These are phyloP conservation scores for Paracyclopina nana DNA, from an alignment of 1,140 invertebrate genomes.

Conservation along the genomic window DNA sequence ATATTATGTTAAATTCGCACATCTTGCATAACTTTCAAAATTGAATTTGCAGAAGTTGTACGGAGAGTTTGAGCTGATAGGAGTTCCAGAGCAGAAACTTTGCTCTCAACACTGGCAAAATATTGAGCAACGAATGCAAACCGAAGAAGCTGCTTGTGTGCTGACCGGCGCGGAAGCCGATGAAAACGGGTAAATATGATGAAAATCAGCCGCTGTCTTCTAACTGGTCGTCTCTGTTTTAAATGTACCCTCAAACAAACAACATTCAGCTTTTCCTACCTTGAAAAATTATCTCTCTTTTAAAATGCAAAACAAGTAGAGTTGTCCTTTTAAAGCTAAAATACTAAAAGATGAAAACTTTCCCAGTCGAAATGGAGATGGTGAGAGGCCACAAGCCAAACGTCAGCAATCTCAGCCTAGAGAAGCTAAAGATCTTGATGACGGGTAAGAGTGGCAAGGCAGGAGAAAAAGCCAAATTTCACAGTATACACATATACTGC, in stretches of 20 bases:
- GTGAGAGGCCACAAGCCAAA: too few relatives aligned
- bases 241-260: not conserved
- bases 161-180: conserved; percentile 40
- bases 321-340: not conserved
- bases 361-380: too few relatives aligned
- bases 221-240: not conserved
- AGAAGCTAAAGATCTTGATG: too few relatives aligned
- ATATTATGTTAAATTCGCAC: too few relatives aligned
- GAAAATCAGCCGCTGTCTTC: not conserved
- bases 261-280: not conserved
- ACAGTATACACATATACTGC: too few relatives aligned
- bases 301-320: not conserved
- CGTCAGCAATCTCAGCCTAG: too few relatives aligned
- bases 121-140: conserved; percentile 77
- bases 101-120: conserved; percentile 90
- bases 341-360: not conserved
- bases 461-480: too few relatives aligned
- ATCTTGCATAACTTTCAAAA: not conserved
- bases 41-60: conserved; percentile 69
- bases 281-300: not conserved
- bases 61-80: conserved; percentile 95
- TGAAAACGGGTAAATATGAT: conserved; percentile 7
- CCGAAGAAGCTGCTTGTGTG: conserved; percentile 85
- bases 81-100: conserved; percentile 92
- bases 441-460: too few relatives aligned